Base-by-base conservation (phyloP, 2,113 vertebrate genomes). In the Cebidichthys violaceus region DNA sequence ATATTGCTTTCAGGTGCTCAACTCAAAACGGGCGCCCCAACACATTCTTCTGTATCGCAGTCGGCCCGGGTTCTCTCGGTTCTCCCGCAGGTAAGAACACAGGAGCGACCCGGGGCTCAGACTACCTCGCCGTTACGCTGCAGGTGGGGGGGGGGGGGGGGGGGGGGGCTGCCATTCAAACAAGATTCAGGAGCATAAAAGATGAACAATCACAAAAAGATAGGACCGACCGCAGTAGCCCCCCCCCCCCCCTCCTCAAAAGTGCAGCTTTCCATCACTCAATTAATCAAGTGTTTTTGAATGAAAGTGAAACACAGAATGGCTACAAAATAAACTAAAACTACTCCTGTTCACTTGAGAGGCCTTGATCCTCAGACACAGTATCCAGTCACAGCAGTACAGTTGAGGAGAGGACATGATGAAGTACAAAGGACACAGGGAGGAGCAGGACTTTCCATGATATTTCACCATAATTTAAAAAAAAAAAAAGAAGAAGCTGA, bases 1-100 rank as follows among this genome's bases (percentile, higher is more conserved):
- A 91, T 94, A 92, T 94, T 95, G 93, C 93, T 94, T 93, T 94
- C 89, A 92, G 91, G 93, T 94, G 89, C 89, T 93, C 86, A 90
- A 93, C 87, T 85, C 67, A 89, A 87, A 90, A 81, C 67, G 85
- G 93, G 75, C 67, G 88, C 59, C 79, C 77, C 76, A 83, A 85
- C 76, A 93, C 90, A 94, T 92, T 94, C 91, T 76, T 92, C 80
- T 74, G 80, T 71, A 81, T 87, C 52, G 22, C 74, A 83, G 86
- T 74, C 84, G 74, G 83, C 79, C 60, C 64, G 37, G n/a, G n/a
- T 69, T 39, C 15, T 29, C 69, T 82, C 14, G 0, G 50, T n/a
- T 69, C 75, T 82, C 81, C 66, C 64, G 77, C 61, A 27, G 62
- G 52, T 61, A 18, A 69, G n/a, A 70, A 71, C 54, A 31, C 75